A percentile compares a stretch with the other conserved stretches of the same genome.
phyloP scores from a whole-genome alignment of 1,140 invertebrate genomes.

The Neotoxoptera formosana region DNA sequence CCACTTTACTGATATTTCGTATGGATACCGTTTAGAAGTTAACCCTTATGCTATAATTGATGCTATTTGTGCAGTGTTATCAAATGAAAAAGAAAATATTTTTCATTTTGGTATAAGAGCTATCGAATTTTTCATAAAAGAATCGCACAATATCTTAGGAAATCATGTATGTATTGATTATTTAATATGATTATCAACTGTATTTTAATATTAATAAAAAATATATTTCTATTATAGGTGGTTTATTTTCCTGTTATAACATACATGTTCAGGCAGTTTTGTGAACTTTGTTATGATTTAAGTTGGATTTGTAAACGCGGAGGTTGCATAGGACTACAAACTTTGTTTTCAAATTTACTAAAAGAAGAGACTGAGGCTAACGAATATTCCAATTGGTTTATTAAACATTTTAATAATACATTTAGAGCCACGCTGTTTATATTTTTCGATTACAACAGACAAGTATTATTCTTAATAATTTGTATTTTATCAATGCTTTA shows the following conservation, averaged over 20 bases:
- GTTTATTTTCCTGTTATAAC: constrained; percentile 23
- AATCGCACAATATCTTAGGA: constrained; percentile 13
- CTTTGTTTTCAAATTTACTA: constrained; percentile 20
- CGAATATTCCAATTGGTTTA: constrained; percentile 38
- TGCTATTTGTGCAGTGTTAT: constrained; percentile 36
- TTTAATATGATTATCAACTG: not conserved
- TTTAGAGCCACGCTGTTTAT: constrained; percentile 43
- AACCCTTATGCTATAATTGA: constrained; percentile 34
- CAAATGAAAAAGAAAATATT: constrained; percentile 35
- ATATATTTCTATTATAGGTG: constrained; percentile 16
- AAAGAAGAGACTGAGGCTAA: not conserved
- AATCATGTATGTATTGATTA: not conserved
- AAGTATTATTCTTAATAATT: constrained; percentile 9
- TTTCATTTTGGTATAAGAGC: not conserved
- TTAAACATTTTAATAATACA: not conserved
- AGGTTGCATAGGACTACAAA: constrained; percentile 25
- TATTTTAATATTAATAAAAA: not conserved
- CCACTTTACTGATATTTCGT: not conserved
- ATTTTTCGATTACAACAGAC: constrained; percentile 12
- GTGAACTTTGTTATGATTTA: constrained; percentile 39
- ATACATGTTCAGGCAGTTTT: constrained; percentile 28
- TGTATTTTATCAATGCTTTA: not conserved
- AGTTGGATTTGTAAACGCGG: constrained; percentile 45
- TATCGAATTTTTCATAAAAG: not conserved
- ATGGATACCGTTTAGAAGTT: not conserved